Base-by-base conservation (phyloP, 1,140 invertebrate species). In the Drosophila tani region DNA sequence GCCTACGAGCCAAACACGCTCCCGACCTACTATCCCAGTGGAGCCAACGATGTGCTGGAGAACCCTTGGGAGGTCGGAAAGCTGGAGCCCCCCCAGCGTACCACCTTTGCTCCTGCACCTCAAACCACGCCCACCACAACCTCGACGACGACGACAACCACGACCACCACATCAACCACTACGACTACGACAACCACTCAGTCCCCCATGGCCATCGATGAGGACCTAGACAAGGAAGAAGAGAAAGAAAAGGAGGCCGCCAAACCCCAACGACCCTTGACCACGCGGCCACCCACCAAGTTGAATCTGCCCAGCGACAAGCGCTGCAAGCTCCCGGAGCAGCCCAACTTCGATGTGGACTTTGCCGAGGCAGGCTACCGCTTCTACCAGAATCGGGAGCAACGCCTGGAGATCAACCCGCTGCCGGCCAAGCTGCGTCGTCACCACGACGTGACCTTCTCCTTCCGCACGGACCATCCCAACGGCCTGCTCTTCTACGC, bases 401-500 rank as follows among this genome's bases (percentile, higher is more conserved):
- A 97, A 76, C 94, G 96, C 81, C 93, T 97, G 46, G 96, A 97
- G 91, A 97, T 96, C 75, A 93, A 93, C 8, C 94, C 94, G 7
- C 78, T 96, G 12, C 94, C 95, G 5, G 75, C 70, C 2, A 94
- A 95, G 50, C 94, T 96, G 49, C 94, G 94, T 38, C 95, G 95
- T 27, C 94, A 95, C 11, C 96, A 95, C 83, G 95, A 96, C 53
- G 96, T 99, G 76, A 95, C 95, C 15, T 94, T 99, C 12, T 95
- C 97, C 21, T 96, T 99, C 91, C 96, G 96, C 78, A 99, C 98
- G 0, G 94, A 93, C 40, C 94, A 95, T 51, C 91, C 94, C 1
- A 95, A 97, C 80, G 98, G 99, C 46, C 94, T 99, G 2, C 91
- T 96, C 1, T 97, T 99, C 92, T 99, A 98, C 92, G 95, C 96